phyloP scores from a whole-genome alignment of 2,888 invertebrate genomes.

The Sceliomorpha sp. region DNA sequence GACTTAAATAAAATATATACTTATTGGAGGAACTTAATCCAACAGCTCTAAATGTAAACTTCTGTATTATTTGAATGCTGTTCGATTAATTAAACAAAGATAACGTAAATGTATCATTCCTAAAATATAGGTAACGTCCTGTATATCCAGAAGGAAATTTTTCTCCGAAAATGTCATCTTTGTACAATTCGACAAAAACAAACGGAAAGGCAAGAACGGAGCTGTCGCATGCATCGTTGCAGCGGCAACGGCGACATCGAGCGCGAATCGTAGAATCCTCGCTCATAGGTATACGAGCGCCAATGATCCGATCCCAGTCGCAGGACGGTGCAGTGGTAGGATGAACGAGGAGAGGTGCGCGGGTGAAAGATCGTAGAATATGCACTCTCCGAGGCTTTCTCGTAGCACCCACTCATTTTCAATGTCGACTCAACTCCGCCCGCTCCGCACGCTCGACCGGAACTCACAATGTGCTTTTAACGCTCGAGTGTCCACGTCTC shows the following conservation, averaged over 20 bases:
- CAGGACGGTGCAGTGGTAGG: too few species aligned
- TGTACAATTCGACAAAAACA: too few species aligned
- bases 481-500: constrained; percentile 61
- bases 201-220: too few species aligned
- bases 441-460: constrained; percentile 50
- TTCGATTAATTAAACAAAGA: too few species aligned
- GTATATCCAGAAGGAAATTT: too few species aligned
- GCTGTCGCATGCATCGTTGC: constrained; percentile 2
- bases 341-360: background rate
- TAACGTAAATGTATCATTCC: too few species aligned
- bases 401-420: constrained; percentile 62
- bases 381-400: constrained; percentile 58
- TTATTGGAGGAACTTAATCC: too few species aligned
- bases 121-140: too few species aligned
- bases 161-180: too few species aligned
- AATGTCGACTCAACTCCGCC: constrained; percentile 59
- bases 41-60: too few species aligned
- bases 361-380: constrained; percentile 32
- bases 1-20: too few species aligned
- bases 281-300: constrained; percentile 6
- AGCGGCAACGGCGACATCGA: constrained; percentile 2
- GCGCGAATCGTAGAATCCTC: constrained; percentile 14
- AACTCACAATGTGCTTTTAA: constrained; percentile 62
- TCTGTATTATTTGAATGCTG: too few species aligned
- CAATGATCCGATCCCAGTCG: constrained; percentile 8